Percentiles rank a stretch among this genome's conserved stretches.
These are phyloP conservation scores for Menidia menidia DNA, from an alignment of 2,797 vertebrate species.

Conservation along the genomic window DNA sequence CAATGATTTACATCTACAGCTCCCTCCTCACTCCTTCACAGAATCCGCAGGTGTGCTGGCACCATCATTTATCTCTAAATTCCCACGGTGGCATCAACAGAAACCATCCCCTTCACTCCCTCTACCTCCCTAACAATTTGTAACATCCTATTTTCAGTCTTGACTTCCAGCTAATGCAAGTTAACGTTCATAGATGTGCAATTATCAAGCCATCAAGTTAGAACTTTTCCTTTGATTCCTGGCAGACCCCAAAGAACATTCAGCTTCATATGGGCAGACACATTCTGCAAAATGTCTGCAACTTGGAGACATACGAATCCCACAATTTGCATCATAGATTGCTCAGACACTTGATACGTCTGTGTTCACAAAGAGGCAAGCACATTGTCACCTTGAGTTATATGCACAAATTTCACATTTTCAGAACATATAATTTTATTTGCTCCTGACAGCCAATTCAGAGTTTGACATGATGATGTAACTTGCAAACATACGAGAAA, in stretches of 20 bases:
- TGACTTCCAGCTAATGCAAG: neutral
- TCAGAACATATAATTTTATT: slow-evolving; percentile 5
- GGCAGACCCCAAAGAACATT: neutral
- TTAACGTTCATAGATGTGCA: slow-evolving; percentile 18
- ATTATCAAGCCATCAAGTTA: slow-evolving; percentile 38
- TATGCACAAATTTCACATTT: neutral
- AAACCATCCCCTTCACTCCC: slow-evolving; percentile 1
- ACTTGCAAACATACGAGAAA: neutral
- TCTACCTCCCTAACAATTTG: slow-evolving; percentile 23
- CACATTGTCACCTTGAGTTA: neutral
- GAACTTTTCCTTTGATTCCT: slow-evolving; percentile 18
- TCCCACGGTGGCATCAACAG: slow-evolving; percentile 27
- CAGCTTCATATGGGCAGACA: neutral
- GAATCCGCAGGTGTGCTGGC: slow-evolving; percentile 60
- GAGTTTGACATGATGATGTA: neutral
- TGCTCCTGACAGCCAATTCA: neutral
- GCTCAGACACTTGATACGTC: too few species aligned
- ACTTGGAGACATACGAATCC: slow-evolving; percentile 14
- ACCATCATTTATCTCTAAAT: slow-evolving; percentile 60
- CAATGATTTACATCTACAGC: slow-evolving; percentile 74
- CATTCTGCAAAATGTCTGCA: neutral
- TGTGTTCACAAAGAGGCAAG: neutral
- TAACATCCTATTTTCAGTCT: slow-evolving; percentile 34
- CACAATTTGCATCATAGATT: neutral
- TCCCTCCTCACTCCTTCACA: slow-evolving; percentile 47